Evolutionary conservation across 2,797 vertebrate species (phyloP).

Genomic region (Molossus alvarezi): DNA sequence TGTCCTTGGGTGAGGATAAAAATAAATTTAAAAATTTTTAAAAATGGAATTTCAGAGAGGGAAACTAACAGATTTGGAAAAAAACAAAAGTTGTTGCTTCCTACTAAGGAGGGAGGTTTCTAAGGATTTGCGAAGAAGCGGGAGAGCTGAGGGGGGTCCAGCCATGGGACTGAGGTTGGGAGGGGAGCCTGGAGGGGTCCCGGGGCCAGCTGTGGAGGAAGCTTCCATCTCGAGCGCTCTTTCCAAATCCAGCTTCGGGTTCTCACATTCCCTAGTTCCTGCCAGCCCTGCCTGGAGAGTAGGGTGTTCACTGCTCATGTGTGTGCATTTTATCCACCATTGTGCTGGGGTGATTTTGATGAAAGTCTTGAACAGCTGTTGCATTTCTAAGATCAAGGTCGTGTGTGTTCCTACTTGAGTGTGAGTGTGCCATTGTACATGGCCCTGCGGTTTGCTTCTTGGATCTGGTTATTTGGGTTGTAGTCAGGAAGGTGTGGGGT

Average conservation of each 20-base stretch:
- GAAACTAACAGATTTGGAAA: background rate
- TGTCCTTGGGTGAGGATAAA: no score
- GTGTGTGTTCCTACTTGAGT: conserved; percentile 24
- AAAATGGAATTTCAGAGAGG: background rate
- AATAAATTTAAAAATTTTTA: no score
- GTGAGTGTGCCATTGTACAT: conserved; percentile 74
- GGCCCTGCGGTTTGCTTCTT: conserved; percentile 64
- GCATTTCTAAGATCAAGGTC: background rate
- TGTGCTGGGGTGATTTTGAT: background rate
- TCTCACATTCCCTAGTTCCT: background rate
- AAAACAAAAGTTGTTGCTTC: background rate
- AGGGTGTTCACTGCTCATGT: background rate
- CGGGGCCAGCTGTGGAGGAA: background rate
- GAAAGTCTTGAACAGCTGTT: conserved; percentile 10
- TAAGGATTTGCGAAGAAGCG: background rate
- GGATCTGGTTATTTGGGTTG: conserved; percentile 63
- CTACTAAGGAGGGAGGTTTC: background rate
- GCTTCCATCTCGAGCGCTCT: background rate
- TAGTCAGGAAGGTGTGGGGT: conserved; percentile 43
- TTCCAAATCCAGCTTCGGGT: background rate
- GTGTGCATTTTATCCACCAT: background rate
- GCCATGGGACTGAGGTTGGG: background rate
- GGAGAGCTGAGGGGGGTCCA: background rate
- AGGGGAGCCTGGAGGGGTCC: background rate
- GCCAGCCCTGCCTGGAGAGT: background rate